A percentile compares a stretch with the other conserved stretches of the same genome.
These are phyloP conservation scores for Megalops atlanticus DNA, from an alignment of 2,113 vertebrate species.

Conservation along the genomic window DNA sequence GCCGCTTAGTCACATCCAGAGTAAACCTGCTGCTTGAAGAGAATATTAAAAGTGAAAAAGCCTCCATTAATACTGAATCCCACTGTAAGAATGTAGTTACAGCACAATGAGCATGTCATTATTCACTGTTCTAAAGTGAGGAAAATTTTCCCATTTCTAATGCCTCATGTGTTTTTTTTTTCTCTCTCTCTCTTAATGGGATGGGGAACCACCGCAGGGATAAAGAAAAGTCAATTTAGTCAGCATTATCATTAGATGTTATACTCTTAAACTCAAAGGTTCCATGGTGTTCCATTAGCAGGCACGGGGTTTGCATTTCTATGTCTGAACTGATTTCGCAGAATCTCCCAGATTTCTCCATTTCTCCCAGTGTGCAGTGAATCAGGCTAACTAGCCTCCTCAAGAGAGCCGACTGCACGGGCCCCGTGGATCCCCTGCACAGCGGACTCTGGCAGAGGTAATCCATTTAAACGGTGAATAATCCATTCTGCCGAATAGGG, in stretches of 20 bases:
- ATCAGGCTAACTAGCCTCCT: slow-evolving; percentile 12
- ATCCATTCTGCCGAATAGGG: background rate
- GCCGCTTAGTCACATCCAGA: slow-evolving; percentile 49
- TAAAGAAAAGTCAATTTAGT: background rate
- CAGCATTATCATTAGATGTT: background rate
- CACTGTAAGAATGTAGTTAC: background rate
- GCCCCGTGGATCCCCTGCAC: background rate
- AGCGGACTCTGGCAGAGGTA: background rate
- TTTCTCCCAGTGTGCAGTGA: slow-evolving; percentile 3
- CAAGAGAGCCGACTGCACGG: background rate
- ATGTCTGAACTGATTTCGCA: background rate
- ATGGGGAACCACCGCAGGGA: background rate
- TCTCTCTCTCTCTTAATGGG: background rate
- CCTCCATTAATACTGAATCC: slow-evolving; percentile 25
- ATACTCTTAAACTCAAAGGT: background rate
- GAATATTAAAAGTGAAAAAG: slow-evolving; percentile 59
- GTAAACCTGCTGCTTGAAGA: slow-evolving; percentile 48
- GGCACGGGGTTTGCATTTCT: background rate
- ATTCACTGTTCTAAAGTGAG: background rate
- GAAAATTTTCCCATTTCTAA: background rate
- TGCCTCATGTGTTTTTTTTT: no score
- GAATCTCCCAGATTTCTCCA: background rate
- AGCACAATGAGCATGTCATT: slow-evolving; percentile 2
- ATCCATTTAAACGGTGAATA: background rate
- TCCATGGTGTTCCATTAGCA: background rate